Conservation (phyloP, 53 echinoderm and acorn worm genomes). For the Holothuria scabra region DNA sequence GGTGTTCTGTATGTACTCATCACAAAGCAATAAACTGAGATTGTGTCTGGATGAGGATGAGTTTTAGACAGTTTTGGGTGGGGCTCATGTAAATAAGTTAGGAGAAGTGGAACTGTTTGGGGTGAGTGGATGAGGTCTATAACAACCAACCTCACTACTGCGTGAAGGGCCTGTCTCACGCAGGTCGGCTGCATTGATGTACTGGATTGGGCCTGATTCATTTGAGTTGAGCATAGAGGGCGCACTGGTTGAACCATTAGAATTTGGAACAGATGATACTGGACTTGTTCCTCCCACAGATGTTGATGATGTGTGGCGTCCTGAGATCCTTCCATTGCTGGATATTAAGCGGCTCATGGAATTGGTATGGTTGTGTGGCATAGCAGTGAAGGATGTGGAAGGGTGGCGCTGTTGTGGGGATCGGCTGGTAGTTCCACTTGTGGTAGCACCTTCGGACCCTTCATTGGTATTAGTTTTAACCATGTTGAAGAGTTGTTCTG, state of each 20-base stretch:
- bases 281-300: constrained; percentile 50
- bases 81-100: too few species aligned
- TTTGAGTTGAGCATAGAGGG: not conserved
- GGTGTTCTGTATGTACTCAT: too few species aligned
- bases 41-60: too few species aligned
- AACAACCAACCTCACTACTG: too few species aligned
- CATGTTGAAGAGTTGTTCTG: constrained; percentile 76
- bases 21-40: too few species aligned
- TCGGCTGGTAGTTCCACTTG: constrained; percentile 24
- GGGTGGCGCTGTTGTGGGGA: not conserved
- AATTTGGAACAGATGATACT: constrained; percentile 42
- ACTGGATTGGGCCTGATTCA: constrained; percentile 52
- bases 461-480: constrained; percentile 85
- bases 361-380: constrained; percentile 38
- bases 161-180: constrained; percentile 38
- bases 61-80: too few species aligned
- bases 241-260: constrained; percentile 46
- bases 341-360: constrained; percentile 45
- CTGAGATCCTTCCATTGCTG: constrained; percentile 50
- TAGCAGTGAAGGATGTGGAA: not conserved
- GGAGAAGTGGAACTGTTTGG: too few species aligned
- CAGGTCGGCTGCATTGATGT: constrained; percentile 72
- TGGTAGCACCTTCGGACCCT: constrained; percentile 51
- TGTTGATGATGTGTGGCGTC: constrained; percentile 32
- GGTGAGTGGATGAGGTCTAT: too few species aligned